phyloP scores from a whole-genome alignment of 2,113 vertebrate genomes.

The Syngnathus typhle region DNA sequence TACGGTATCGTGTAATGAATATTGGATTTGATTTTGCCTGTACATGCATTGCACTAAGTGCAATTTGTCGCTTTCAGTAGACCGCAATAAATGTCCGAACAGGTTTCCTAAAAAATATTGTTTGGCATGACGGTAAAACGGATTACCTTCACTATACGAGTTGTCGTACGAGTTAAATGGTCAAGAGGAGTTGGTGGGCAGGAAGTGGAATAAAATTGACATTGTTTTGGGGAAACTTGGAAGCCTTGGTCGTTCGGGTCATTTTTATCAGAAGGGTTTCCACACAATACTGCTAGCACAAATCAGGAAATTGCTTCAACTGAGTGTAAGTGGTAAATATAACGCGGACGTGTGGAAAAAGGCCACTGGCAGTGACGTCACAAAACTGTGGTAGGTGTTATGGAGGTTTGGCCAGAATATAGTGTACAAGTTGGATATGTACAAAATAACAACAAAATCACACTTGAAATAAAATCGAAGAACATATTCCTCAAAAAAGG shows the following conservation, averaged over 20 bases:
- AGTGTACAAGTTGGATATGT: background rate
- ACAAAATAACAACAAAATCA: constrained; percentile 30
- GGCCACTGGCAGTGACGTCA: constrained; percentile 28
- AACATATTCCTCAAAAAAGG: background rate
- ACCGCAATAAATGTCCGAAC: background rate
- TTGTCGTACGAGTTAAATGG: background rate
- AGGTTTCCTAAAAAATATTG: background rate
- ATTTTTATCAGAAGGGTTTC: constrained; percentile 13
- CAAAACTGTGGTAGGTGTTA: constrained; percentile 42
- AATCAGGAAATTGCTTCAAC: constrained; percentile 4
- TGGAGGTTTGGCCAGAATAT: constrained; percentile 20
- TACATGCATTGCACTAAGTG: background rate
- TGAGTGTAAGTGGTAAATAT: background rate
- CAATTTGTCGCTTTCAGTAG: background rate
- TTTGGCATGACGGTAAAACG: background rate
- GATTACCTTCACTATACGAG: background rate
- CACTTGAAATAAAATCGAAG: background rate
- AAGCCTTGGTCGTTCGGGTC: background rate
- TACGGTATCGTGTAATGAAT: background rate
- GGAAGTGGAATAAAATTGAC: background rate
- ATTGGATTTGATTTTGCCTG: background rate
- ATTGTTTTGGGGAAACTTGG: constrained; percentile 17
- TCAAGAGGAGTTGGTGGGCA: background rate
- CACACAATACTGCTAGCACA: constrained; percentile 9
- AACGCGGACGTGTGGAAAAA: constrained; percentile 9